Evolutionary conservation across 2,888 invertebrate genomes (phyloP).

Genomic region (Apamea crenata): DNA sequence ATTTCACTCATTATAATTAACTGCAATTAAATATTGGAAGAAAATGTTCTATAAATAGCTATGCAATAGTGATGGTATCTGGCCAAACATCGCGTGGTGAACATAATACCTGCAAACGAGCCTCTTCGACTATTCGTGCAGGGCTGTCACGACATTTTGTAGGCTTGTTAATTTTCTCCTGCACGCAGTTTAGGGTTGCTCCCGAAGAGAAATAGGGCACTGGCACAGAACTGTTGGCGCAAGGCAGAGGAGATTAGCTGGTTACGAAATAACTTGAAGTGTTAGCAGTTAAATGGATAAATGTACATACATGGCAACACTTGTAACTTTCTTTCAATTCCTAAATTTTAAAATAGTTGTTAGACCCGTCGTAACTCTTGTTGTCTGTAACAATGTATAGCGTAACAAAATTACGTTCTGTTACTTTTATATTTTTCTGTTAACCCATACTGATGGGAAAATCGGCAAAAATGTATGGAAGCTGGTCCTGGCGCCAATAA

Average conservation of each 20-base stretch:
- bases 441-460: too few relatives aligned
- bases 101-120: constrained; percentile 34
- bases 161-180: constrained; percentile 27
- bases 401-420: too few relatives aligned
- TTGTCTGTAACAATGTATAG: too few relatives aligned
- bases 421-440: too few relatives aligned
- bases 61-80: constrained; percentile 20
- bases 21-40: constrained; percentile 4
- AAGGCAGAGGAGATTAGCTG: constrained; percentile 15
- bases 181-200: constrained; percentile 58
- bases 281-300: not conserved
- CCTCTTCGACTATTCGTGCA: constrained; percentile 31
- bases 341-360: too few relatives aligned
- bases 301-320: too few relatives aligned
- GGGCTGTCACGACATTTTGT: constrained; percentile 48
- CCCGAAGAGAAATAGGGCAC: constrained; percentile 51
- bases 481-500: too few relatives aligned
- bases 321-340: too few relatives aligned
- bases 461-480: too few relatives aligned
- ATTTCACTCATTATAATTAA: not conserved
- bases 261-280: not conserved
- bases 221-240: constrained; percentile 46
- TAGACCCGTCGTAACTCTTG: too few relatives aligned
- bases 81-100: constrained; percentile 42
- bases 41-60: constrained; percentile 9